Conservation (phyloP, 2,888 invertebrate genomes). For the Cheiracanthium punctorium region DNA sequence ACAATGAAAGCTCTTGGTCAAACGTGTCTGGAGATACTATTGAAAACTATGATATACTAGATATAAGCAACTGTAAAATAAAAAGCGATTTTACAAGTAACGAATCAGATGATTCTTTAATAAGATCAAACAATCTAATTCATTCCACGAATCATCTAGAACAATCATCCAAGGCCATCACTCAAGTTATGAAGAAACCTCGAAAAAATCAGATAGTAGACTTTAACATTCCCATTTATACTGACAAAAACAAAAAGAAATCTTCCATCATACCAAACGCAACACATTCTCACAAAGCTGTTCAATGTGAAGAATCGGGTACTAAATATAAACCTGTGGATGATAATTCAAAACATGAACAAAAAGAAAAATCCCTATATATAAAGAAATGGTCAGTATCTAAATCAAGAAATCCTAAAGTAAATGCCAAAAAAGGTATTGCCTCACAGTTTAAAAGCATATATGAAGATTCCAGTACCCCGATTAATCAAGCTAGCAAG, state of each 20-base stretch:
- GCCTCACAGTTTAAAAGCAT: no score
- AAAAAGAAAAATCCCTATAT: not conserved
- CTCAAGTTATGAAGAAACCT: not conserved
- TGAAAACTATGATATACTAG: constrained; percentile 35
- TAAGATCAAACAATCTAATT: not conserved
- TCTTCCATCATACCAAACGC: not conserved
- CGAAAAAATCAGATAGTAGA: constrained; percentile 22
- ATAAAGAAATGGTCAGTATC: not conserved
- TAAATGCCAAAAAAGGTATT: not conserved
- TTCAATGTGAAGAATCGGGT: not conserved
- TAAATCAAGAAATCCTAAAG: not conserved
- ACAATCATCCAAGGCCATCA: not conserved
- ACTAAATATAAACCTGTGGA: not conserved
- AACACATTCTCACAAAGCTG: not conserved
- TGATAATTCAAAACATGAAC: not conserved
- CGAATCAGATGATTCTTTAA: not conserved
- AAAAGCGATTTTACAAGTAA: not conserved
- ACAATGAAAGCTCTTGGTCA: not conserved
- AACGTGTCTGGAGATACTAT: not conserved
- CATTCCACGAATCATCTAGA: not conserved
- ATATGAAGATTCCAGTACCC: no score
- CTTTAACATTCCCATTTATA: constrained; percentile 23
- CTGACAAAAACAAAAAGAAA: constrained; percentile 6
- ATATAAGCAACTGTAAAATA: not conserved
- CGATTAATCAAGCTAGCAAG: no score